phyloP scores from a whole-genome alignment of 2,113 vertebrate genomes.

The Lota lota region DNA sequence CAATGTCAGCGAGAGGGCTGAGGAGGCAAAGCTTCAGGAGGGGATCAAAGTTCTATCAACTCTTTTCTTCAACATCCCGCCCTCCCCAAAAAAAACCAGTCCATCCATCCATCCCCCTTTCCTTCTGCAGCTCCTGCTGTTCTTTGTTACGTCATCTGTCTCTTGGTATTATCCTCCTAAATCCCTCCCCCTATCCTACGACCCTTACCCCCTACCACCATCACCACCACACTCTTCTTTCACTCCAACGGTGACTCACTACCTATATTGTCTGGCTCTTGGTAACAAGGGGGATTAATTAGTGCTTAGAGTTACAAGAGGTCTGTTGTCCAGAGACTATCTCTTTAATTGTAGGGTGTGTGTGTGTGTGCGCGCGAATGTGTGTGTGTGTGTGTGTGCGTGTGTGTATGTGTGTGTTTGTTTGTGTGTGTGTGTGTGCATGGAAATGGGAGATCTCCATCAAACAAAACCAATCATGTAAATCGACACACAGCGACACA shows the following conservation, averaged over 20 bases:
- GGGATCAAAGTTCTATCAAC: conserved; percentile 59
- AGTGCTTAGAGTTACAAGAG: conserved; percentile 48
- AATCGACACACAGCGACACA: not conserved
- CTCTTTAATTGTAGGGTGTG: conserved; percentile 46
- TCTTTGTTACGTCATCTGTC: conserved; percentile 78
- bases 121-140: conserved; percentile 51
- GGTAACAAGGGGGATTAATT: conserved; percentile 67
- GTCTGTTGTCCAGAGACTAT: conserved; percentile 58
- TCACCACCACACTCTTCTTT: conserved; percentile 32
- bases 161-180: conserved; percentile 55
- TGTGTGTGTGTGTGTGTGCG: conserved; percentile 18
- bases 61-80: conserved; percentile 18
- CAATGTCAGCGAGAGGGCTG: not conserved
- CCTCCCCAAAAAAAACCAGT: not conserved
- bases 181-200: conserved; percentile 32
- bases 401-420: conserved; percentile 16
- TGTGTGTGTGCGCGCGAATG: conserved; percentile 5
- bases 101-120: conserved; percentile 19
- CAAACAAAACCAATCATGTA: not conserved
- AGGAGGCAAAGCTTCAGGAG: conserved; percentile 34
- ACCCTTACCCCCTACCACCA: conserved; percentile 17
- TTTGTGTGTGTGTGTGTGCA: not conserved
- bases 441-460: not conserved
- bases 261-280: conserved; percentile 74
- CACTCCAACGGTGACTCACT: conserved; percentile 68